Percentiles rank a stretch among this genome's conserved stretches.
Evolutionary conservation across 1,140 invertebrate species (phyloP).

Genomic region (Sminthurides bifidus): DNA sequence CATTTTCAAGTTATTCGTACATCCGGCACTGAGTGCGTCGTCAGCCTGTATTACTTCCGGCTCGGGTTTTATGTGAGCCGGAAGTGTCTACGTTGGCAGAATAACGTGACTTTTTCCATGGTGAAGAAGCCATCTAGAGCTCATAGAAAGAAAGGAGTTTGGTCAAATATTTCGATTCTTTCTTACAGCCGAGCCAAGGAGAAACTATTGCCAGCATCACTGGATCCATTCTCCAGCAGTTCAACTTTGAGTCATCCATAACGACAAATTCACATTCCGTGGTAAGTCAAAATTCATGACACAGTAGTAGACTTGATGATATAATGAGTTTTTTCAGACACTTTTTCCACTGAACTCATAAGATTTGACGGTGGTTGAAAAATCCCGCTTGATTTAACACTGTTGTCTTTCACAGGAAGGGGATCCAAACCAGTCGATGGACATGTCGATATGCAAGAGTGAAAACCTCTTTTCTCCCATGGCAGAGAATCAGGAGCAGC

Average conservation of each 20-base stretch:
- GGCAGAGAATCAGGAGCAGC: constrained; percentile 51
- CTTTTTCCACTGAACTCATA: neutral
- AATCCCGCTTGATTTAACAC: neutral
- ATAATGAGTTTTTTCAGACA: constrained; percentile 2
- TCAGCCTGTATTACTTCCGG: neutral
- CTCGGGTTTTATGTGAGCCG: neutral
- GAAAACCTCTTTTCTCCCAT: constrained; percentile 82
- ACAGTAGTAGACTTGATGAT: neutral
- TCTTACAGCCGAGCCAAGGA: constrained; percentile 46
- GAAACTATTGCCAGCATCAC: constrained; percentile 71
- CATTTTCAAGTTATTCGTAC: neutral
- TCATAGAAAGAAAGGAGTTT: neutral
- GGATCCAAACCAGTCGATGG: constrained; percentile 55
- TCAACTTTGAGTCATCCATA: constrained; percentile 61
- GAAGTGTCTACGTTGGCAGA: neutral
- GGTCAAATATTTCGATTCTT: constrained; percentile 2
- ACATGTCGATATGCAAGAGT: constrained; percentile 77
- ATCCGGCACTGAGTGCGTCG: neutral
- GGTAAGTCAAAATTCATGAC: constrained; percentile 7
- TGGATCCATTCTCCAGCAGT: constrained; percentile 64
- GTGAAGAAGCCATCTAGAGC: neutral
- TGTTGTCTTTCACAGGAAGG: constrained; percentile 40
- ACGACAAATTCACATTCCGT: constrained; percentile 35
- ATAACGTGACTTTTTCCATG: too few species aligned
- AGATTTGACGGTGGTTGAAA: neutral